phyloP scores from a whole-genome alignment of 2,113 vertebrate species.

The Candoia aspera region DNA sequence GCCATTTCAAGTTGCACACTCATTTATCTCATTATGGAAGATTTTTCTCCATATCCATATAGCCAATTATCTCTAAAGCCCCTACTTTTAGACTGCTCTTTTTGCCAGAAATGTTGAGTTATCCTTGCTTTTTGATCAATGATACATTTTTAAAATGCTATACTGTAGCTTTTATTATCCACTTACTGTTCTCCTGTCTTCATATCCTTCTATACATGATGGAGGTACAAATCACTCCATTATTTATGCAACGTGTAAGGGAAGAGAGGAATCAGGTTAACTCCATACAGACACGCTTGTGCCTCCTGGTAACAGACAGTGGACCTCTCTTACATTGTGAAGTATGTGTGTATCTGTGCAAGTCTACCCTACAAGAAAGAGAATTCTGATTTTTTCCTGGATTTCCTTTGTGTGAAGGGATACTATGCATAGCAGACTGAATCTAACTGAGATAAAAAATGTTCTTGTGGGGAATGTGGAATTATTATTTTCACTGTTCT shows the following conservation, averaged over 20 bases:
- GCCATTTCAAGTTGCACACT: constrained; percentile 26
- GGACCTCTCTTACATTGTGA: background rate
- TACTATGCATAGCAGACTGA: background rate
- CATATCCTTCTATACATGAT: background rate
- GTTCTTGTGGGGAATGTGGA: background rate
- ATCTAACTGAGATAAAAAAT: background rate
- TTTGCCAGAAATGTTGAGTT: constrained; percentile 3
- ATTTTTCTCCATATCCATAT: constrained; percentile 30
- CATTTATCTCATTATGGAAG: constrained; percentile 47
- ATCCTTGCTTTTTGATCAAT: constrained; percentile 2
- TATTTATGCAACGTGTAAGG: background rate
- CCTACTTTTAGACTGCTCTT: constrained; percentile 18
- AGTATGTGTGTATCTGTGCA: background rate
- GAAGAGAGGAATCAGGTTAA: background rate
- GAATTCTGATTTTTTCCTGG: background rate
- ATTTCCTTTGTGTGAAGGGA: background rate
- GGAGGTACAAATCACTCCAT: background rate
- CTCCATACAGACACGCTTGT: background rate
- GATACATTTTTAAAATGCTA: background rate
- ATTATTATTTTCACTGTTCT: background rate
- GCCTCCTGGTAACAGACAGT: background rate
- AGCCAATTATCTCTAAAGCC: background rate
- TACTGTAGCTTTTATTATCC: background rate
- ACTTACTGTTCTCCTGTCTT: background rate
- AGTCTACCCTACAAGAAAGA: background rate